Evolutionary conservation across 1,140 invertebrate species (phyloP).

Genomic region (Hylaeus volcanicus): DNA sequence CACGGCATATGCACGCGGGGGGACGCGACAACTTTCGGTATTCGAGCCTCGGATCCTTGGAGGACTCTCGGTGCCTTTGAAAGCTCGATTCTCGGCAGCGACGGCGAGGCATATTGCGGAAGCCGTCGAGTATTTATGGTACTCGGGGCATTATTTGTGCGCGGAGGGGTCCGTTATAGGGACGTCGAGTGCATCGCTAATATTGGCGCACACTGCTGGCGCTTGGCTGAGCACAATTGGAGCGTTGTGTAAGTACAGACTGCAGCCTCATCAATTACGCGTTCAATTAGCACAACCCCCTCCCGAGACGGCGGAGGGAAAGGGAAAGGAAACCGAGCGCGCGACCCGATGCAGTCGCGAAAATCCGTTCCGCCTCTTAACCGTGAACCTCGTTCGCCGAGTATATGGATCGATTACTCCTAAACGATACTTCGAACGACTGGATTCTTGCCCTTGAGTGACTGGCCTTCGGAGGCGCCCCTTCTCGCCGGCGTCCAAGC

Average conservation of each 20-base stretch:
- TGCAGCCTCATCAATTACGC: conserved; percentile 74
- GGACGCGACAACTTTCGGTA: conserved; percentile 32
- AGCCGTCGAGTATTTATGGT: conserved; percentile 74
- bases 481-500: no score
- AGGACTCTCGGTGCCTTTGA: conserved; percentile 50
- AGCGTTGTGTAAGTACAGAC: conserved; percentile 75
- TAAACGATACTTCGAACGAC: background rate
- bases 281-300: conserved; percentile 70
- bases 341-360: conserved; percentile 42
- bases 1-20: conserved; percentile 15
- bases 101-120: conserved; percentile 67
- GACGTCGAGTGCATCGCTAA: conserved; percentile 75
- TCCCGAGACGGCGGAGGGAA: conserved; percentile 3
- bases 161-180: conserved; percentile 68
- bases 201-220: conserved; percentile 70
- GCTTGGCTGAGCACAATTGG: conserved; percentile 74
- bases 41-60: conserved; percentile 40
- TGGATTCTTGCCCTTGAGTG: no score
- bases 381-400: conserved; percentile 21
- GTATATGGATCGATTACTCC: conserved; percentile 43
- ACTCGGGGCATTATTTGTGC: conserved; percentile 73
- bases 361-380: conserved; percentile 47
- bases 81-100: conserved; percentile 30
- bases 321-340: conserved; percentile 8
- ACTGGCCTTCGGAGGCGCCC: no score